Evolutionary conservation across 2,113 vertebrate genomes (phyloP).

Genomic region (Bufo gargarizans): DNA sequence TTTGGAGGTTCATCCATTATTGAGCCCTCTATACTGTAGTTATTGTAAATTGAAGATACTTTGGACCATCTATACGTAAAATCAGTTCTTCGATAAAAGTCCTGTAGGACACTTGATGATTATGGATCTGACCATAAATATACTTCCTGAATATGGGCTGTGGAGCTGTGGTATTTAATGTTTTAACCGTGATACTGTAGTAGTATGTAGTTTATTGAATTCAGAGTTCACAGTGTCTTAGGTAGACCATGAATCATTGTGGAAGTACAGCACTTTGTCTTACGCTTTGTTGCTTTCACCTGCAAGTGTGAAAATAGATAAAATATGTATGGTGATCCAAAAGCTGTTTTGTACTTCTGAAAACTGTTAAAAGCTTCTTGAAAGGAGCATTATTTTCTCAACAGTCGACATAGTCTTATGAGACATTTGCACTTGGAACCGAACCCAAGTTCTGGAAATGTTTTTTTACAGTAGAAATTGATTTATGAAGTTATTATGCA

Average conservation of each 20-base stretch:
- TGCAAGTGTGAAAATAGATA: constrained; percentile 34
- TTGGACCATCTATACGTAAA: background rate
- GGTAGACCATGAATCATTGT: constrained; percentile 27
- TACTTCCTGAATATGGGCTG: background rate
- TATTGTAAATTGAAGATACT: background rate
- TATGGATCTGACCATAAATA: background rate
- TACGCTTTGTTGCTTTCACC: background rate
- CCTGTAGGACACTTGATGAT: background rate
- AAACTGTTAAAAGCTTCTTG: constrained; percentile 9
- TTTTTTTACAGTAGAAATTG: too few relatives aligned
- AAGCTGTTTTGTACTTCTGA: constrained; percentile 2
- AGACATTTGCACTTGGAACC: too few relatives aligned
- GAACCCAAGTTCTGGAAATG: too few relatives aligned
- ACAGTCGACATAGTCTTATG: background rate
- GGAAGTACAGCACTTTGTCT: constrained; percentile 26
- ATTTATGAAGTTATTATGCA: too few relatives aligned
- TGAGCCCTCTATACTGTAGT: background rate
- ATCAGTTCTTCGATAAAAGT: too few relatives aligned
- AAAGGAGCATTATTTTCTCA: background rate
- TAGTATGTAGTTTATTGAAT: background rate
- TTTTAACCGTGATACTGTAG: constrained; percentile 8
- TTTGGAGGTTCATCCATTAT: background rate
- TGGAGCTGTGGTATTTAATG: background rate
- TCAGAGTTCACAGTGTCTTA: background rate
- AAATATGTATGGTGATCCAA: constrained; percentile 9